Base-by-base conservation (phyloP, 2,113 vertebrate genomes). In the Scartelaos histophorus region DNA sequence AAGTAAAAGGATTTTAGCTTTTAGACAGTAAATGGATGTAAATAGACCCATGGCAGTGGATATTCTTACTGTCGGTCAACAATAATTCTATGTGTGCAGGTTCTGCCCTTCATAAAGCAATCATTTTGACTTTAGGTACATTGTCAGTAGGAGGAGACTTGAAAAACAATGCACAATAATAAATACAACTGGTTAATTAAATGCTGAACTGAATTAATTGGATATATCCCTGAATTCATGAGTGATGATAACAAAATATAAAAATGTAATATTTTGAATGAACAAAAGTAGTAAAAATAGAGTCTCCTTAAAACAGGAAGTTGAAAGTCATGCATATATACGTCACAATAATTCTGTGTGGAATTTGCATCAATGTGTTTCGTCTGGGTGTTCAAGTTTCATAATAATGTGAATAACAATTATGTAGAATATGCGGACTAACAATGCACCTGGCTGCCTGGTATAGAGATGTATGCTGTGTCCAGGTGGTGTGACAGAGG, bases 401-500 rank as follows among this genome's bases (percentile, higher is more conserved):
- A 53, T n/a, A 54, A 53, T 10, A 10, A 21, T n/a, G 9, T 54
- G 19, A 54, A 43, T 43, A 43, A 54, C 51, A 21, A 54, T 21
- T 7, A 56, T 56, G 21, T 22, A n/a, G n/a, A n/a, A n/a, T n/a
- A 53, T 62, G 43, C 74, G 83, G 80, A 82, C 61, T 75, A 61
- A 58, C 5, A 68, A 68, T 70, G 54, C 29, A 80, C 60, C 38
- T 71, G 79, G 74, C 62, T 43, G 38, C 7, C 69, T 81, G 76
- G 79, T 69, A 73, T 45, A 56, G 68, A 89, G 81, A 85, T 84
- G 80, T 87, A 89, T 81, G 65, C 71, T 78, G 80, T 29, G 67
- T 68, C 72, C 60, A 53, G 35, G 81, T 76, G 84, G 72, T 85
- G 84, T 86, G 88, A 91, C 82, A 61, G 81, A 51, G 82, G 84